Conservation (phyloP, 2,888 invertebrate genomes). For the Cephalotes varians region DNA sequence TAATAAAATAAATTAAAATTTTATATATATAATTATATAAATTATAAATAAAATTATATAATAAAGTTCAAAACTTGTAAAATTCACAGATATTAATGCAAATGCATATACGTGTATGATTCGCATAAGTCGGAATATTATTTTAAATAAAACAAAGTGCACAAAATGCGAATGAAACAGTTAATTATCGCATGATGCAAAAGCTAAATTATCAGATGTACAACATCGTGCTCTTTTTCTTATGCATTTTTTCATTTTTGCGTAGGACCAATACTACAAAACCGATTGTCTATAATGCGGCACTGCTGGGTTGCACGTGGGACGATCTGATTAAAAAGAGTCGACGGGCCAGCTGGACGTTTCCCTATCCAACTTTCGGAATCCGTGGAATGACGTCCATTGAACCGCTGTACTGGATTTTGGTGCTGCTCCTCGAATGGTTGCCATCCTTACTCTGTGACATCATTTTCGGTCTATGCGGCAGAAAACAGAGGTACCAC, state of each 20-base stretch:
- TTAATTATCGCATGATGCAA: background rate
- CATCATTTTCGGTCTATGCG: constrained; percentile 67
- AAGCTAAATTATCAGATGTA: background rate
- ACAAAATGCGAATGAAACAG: background rate
- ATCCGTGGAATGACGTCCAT: constrained; percentile 79
- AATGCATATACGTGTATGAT: background rate
- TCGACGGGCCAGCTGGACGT: constrained; percentile 72
- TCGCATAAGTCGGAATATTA: background rate
- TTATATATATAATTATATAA: background rate
- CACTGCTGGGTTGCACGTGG: constrained; percentile 79
- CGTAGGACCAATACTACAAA: constrained; percentile 23
- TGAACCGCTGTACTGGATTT: constrained; percentile 73
- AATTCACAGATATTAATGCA: background rate
- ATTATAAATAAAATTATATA: background rate
- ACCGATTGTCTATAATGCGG: constrained; percentile 76
- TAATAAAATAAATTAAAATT: background rate
- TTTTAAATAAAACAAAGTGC: background rate
- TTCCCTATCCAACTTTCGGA: constrained; percentile 80
- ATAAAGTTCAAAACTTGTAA: background rate
- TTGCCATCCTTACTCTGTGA: constrained; percentile 80
- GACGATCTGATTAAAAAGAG: constrained; percentile 76
- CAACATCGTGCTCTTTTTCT: background rate
- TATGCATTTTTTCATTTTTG: background rate
- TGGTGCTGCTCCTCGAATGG: constrained; percentile 80
- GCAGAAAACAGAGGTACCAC: constrained; percentile 78